Evolutionary conservation across 1,140 invertebrate genomes (phyloP).

Genomic region (Batillaria attramentaria): DNA sequence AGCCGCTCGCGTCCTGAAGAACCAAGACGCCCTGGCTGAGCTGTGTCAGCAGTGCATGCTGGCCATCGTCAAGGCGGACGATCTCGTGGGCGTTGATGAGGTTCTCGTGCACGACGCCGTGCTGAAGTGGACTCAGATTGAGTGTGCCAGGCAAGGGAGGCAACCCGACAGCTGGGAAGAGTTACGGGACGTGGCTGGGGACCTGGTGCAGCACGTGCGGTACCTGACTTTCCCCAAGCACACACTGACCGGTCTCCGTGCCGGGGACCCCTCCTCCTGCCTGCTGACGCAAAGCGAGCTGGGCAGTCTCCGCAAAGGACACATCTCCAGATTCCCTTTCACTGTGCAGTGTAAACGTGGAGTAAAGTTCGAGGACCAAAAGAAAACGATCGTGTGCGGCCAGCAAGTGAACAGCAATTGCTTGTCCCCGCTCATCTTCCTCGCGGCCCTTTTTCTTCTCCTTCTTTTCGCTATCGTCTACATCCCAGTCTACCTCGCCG

Average conservation of each 20-base stretch:
- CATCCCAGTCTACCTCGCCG: conserved; percentile 63
- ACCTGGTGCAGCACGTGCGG: conserved; percentile 5
- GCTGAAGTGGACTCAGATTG: background rate
- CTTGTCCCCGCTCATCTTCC: background rate
- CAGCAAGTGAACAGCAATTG: background rate
- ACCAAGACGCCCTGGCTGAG: background rate
- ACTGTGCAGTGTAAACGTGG: background rate
- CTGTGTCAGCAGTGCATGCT: conserved; percentile 28
- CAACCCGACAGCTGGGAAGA: too few species aligned
- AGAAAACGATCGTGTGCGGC: background rate
- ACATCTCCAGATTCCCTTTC: background rate
- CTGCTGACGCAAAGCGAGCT: background rate
- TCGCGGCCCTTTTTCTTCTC: background rate
- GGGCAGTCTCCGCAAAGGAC: background rate
- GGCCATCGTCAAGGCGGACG: background rate
- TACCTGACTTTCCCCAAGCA: conserved; percentile 7
- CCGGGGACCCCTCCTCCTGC: background rate
- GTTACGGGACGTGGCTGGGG: background rate
- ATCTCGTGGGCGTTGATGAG: background rate
- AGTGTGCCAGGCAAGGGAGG: background rate
- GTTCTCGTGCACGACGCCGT: background rate
- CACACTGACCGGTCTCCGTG: conserved; percentile 1
- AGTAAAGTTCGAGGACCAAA: background rate
- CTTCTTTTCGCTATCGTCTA: background rate
- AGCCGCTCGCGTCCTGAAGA: background rate